phyloP scores from a whole-genome alignment of 30 jellyfish, hydroid and myxozoan genomes.

The Catostylus mosaicus region DNA sequence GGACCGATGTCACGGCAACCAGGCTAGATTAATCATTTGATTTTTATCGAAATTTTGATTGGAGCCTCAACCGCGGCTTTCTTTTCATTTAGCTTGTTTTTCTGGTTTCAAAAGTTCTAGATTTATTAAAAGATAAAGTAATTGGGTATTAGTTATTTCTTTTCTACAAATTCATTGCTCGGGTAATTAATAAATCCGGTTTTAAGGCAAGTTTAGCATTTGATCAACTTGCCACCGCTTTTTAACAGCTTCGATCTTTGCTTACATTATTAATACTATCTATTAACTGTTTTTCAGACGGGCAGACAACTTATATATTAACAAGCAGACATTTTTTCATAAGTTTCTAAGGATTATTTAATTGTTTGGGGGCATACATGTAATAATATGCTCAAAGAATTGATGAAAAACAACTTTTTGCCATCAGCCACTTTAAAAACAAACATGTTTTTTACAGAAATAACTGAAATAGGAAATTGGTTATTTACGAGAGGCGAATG shows the following conservation, averaged over 20 bases:
- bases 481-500: too few relatives aligned
- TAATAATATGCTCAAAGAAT: not conserved
- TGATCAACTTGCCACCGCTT: not conserved
- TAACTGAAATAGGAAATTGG: too few relatives aligned
- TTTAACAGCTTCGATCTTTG: not conserved
- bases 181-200: not conserved
- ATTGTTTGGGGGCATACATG: not conserved
- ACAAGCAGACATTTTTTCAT: not conserved
- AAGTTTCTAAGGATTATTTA: not conserved
- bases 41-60: not conserved
- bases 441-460: not conserved
- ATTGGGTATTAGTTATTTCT: not conserved
- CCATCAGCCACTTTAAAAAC: too few relatives aligned
- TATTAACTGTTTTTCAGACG: not conserved
- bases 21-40: not conserved
- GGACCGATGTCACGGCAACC: not conserved
- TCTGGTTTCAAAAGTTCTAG: not conserved
- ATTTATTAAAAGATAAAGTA: not conserved
- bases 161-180: not conserved
- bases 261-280: too few relatives aligned
- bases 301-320: not conserved
- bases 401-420: not conserved
- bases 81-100: not conserved
- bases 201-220: not conserved
- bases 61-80: not conserved